Base-by-base conservation (phyloP, 1,140 invertebrate genomes). In the Drosophila suzukii region DNA sequence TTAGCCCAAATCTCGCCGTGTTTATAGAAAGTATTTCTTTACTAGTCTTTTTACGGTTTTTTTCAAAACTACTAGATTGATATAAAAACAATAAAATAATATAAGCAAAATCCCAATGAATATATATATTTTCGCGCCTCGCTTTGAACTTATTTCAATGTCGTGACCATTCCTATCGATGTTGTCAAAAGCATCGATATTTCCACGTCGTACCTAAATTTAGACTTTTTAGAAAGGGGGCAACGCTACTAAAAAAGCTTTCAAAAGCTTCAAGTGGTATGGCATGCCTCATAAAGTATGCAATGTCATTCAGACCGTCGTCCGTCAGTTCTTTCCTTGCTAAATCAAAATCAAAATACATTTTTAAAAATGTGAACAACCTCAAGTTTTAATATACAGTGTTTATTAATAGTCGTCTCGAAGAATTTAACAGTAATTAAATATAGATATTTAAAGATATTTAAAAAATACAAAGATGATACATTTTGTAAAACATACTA, bases 291-390 rank as follows among this genome's bases (percentile, higher is more conserved):
- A 15, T n/a, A 43, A 43, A 43, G 60, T 59, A 62, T 62, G 60
- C 60, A 59, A 43, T 62, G 53, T 34, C 60, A 62, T 62, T 59
- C 15, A 43, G 38, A 51, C 49, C 30, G 30, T 20, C 32, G 32
- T 11, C 36, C 10, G 12, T 12, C 17, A 17, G 11, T 53, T 53
- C 15, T 36, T 38, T 24, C 13, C 7, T 17, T 56, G 24, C n/a
- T 43, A 6, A 56, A 56, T 11, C 7, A 17, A 56, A 56, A 49
- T 6, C 24, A n/a, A 10, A 30, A 24, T 30, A 39, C 4, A 24
- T 10, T 20, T 20, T 20, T 30, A n/a, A 30, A 15, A 57, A 41
- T 27, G 54, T 56, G 15, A 24, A 56, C 15, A 41, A n/a, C 32
- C 1, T 8, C 2, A 11, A 12, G 5, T 6, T 8, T 10, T 44